Conservation (phyloP, 2,797 vertebrate species). For the Anabas testudineus region DNA sequence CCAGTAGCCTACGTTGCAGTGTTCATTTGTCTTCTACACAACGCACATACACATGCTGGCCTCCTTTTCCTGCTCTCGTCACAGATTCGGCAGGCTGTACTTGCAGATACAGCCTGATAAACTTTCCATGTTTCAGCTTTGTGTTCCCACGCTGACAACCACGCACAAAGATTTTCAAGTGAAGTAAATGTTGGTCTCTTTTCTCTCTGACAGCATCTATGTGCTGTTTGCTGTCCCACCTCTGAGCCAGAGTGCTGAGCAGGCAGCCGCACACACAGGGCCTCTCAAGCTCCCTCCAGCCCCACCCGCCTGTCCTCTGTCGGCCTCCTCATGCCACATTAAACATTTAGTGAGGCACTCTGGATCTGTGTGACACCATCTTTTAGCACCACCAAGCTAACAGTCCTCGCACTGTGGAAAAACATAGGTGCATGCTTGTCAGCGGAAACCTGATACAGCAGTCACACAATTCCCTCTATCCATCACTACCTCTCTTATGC, state of each 20-base stretch:
- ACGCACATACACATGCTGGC: slow-evolving; percentile 47
- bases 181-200: slow-evolving; percentile 57
- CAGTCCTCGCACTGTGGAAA: slow-evolving; percentile 70
- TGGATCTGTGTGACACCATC: slow-evolving; percentile 79
- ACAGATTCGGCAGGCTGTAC: slow-evolving; percentile 59
- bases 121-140: slow-evolving; percentile 65
- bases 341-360: slow-evolving; percentile 84
- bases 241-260: slow-evolving; percentile 66
- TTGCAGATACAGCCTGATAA: slow-evolving; percentile 62
- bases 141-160: slow-evolving; percentile 73
- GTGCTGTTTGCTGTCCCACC: slow-evolving; percentile 47
- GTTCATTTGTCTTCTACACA: slow-evolving; percentile 71
- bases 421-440: slow-evolving; percentile 61
- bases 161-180: slow-evolving; percentile 62
- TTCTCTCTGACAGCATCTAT: slow-evolving; percentile 32
- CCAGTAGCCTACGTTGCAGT: slow-evolving; percentile 74
- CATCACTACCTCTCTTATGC: slow-evolving; percentile 33
- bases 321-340: slow-evolving; percentile 84
- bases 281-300: slow-evolving; percentile 63
- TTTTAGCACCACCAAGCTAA: slow-evolving; percentile 73
- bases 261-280: slow-evolving; percentile 47
- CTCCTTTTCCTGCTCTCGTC: slow-evolving; percentile 64
- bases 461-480: slow-evolving; percentile 42
- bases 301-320: slow-evolving; percentile 74
- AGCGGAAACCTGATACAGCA: slow-evolving; percentile 64